Evolutionary conservation across 2,797 vertebrate species (phyloP).

Genomic region (Crax fasciolata): DNA sequence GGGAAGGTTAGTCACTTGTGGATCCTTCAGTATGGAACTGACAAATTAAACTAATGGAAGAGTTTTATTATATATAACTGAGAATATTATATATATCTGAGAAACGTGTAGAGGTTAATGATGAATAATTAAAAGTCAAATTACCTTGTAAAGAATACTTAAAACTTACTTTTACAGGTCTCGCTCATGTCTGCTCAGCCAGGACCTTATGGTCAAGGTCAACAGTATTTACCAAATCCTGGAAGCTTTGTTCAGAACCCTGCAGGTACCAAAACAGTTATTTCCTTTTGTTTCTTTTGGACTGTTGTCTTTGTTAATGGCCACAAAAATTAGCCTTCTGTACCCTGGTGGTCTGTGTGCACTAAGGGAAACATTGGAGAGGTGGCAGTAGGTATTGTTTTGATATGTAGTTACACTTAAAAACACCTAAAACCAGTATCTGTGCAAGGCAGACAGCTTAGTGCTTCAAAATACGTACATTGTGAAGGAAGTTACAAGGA

Average conservation of each 20-base stretch:
- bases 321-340: background rate
- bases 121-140: background rate
- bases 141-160: background rate
- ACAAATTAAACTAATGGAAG: background rate
- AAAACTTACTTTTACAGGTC: conserved; percentile 74
- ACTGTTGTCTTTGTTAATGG: accelerated
- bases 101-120: background rate
- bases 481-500: background rate
- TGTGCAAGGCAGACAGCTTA: background rate
- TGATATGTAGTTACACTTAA: background rate
- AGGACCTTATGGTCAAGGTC: conserved; percentile 83
- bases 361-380: background rate
- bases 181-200: conserved; percentile 81
- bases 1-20: background rate
- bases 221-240: conserved; percentile 88
- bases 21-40: background rate
- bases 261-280: conserved; percentile 71
- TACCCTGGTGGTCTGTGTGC: background rate
- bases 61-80: background rate
- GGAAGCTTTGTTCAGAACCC: conserved; percentile 87
- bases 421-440: background rate
- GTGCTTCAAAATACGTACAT: background rate
- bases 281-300: background rate
- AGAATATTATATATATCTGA: background rate
- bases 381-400: background rate